Percentiles rank a stretch among this genome's conserved stretches.
Conservation (phyloP, 2,113 vertebrate genomes). For the mouse (Mus musculus) region GRCm39 chr12:78424501-78425000, state of each 20-base stretch:
- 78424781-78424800: no score
- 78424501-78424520: no score
- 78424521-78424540: neutral
- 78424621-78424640: neutral
- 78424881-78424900: no score
- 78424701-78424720: neutral
- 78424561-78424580: neutral
- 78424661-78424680: neutral
- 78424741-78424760: neutral
- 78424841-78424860: neutral
- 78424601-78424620: constrained; percentile 33
- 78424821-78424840: neutral
- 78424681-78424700: neutral
- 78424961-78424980: neutral
- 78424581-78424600: neutral
- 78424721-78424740: neutral
- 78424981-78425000: neutral
- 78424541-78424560: neutral
- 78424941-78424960: no score
- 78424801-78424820: constrained; percentile 21
- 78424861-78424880: no score
- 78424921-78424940: no score
- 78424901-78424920: no score
- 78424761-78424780: no score
- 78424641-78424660: neutral